phyloP scores from a whole-genome alignment of 2,113 vertebrate species.

The Laterallus jamaicensis region DNA sequence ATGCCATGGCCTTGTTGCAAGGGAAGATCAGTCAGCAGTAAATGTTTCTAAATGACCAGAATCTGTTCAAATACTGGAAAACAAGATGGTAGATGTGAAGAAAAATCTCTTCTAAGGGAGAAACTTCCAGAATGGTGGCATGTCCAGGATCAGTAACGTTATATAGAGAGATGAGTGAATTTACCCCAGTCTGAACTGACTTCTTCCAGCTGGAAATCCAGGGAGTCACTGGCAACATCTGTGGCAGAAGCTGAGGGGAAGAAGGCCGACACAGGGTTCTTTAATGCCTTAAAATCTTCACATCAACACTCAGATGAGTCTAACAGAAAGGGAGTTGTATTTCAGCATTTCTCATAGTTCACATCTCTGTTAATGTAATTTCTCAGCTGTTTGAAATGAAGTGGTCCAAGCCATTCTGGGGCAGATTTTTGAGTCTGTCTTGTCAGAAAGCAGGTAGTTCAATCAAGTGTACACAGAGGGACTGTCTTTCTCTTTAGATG shows the following conservation, averaged over 20 bases:
- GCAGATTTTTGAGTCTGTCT: background rate
- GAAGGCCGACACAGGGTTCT: background rate
- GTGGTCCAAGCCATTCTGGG: background rate
- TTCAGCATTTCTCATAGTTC: background rate
- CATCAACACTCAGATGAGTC: background rate
- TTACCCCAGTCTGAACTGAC: background rate
- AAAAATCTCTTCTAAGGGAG: background rate
- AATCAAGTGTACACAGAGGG: background rate
- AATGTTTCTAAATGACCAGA: background rate
- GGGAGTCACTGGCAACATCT: background rate
- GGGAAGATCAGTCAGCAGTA: background rate
- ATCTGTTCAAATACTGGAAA: background rate
- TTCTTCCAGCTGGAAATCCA: background rate
- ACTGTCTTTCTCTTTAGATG: background rate
- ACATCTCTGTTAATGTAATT: background rate
- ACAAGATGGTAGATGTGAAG: background rate
- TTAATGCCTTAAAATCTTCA: background rate
- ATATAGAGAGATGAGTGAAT: background rate
- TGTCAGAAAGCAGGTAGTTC: background rate
- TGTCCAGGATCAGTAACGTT: background rate
- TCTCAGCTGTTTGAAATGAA: background rate
- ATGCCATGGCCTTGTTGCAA: background rate
- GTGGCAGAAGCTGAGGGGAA: background rate
- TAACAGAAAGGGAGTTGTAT: background rate
- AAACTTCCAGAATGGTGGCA: background rate